These are phyloP conservation scores for Mythimna vitellina DNA, from an alignment of 2,888 invertebrate genomes.

Conservation along the genomic window DNA sequence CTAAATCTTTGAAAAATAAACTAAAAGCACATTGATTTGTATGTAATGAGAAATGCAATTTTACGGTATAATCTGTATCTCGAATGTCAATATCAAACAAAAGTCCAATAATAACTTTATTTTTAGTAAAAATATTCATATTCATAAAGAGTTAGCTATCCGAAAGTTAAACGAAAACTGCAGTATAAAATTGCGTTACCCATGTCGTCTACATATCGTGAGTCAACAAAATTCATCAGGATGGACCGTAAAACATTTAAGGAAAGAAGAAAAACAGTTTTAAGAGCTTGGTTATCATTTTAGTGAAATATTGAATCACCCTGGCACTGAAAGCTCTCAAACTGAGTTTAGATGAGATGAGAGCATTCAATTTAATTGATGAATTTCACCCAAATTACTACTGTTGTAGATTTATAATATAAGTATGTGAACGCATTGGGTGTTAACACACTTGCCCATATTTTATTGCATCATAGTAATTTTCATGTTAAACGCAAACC, in stretches of 20 bases:
- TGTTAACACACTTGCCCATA: constrained; percentile 6
- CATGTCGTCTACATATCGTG: no score
- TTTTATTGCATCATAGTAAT: constrained; percentile 30
- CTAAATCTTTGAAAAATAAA: not conserved
- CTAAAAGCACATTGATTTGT: constrained; percentile 23
- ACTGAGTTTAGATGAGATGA: not conserved
- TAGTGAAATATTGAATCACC: not conserved
- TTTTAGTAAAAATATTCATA: not conserved
- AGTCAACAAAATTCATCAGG: not conserved
- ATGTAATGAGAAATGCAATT: constrained; percentile 20
- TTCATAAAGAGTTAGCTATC: not conserved
- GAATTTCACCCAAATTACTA: not conserved
- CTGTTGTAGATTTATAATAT: not conserved
- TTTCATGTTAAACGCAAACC: constrained; percentile 36
- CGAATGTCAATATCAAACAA: not conserved
- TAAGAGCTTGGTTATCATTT: not conserved
- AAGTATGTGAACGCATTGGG: no score
- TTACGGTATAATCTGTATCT: not conserved
- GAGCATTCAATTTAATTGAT: not conserved
- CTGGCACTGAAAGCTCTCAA: not conserved
- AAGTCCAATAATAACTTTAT: no score
- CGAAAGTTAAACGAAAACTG: not conserved
- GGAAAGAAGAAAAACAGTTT: not conserved
- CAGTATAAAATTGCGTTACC: no score
- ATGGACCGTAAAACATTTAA: no score